Evolutionary conservation across 2,888 invertebrate genomes (phyloP), one percentile per base, ranked within the genome.

Genomic region (Oasisia sp.): DNA sequence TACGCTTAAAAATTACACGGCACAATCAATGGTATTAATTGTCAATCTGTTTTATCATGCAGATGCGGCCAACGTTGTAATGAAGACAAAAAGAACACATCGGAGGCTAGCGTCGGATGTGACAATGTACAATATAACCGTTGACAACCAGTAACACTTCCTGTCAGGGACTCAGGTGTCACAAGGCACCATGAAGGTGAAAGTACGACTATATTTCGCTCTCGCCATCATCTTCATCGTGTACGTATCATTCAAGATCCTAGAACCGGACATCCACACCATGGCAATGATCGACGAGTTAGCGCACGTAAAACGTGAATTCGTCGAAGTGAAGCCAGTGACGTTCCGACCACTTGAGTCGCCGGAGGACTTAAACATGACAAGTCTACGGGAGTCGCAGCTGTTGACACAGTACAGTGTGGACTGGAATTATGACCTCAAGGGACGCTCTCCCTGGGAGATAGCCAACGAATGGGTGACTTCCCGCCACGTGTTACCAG

Each of bases 381-480:
- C 74, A 0, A 74, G 74, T n/a, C 19, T 74, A 7, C 74, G 74
- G 27, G 74, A 74, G 27, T 74, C 74, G 7, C 74, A 74, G 74
- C 74, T 74, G 27, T 74, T 74, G 27, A 19, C 14, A 19, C 89
- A 32, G 91, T 93, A 93, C 74, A 91, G 91, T 56, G 7, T 92
- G 1, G 91, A 92, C 58, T 93, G 93, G 93, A 58, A 92, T 38
- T 5, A 32, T 14, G 91, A 44, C 11, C 44, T 91, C 32, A 38
- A 91, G 32, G 38, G 45, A 90, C 32, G 19, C 12, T 38, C 91
- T n/a, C 90, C 93, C 32, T 96, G 96, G 96, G 93, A 92, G 32
- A 92, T 96, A 8, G 96, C 96, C 2, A 95, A 94, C 32, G 94
- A 94, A 7, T 96, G 96, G 96, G 95, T 96, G 1, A 94, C 94